phyloP scores from a whole-genome alignment of 2,797 vertebrate genomes.

The Oreortyx pictus region DNA sequence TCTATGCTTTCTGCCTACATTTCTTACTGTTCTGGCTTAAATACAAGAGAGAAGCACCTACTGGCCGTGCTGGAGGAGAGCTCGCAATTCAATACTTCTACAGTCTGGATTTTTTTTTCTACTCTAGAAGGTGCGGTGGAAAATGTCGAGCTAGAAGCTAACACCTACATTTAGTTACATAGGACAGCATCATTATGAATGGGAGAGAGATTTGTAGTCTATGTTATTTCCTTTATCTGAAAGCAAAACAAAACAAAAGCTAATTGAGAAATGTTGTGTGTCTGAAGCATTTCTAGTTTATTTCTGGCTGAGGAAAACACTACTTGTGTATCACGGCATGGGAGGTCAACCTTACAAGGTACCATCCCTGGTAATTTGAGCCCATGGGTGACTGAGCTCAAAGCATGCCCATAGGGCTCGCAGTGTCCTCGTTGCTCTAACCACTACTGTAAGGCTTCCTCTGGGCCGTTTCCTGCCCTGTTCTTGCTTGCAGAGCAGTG shows the following conservation, averaged over 20 bases:
- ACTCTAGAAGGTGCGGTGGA: background rate
- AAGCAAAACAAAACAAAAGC: constrained; percentile 26
- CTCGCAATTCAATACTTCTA: background rate
- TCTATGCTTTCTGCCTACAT: constrained; percentile 17
- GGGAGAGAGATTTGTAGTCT: background rate
- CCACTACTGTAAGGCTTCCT: background rate
- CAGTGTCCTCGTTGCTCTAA: background rate
- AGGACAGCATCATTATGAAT: background rate
- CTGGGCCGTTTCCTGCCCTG: background rate
- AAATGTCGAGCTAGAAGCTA: constrained; percentile 30
- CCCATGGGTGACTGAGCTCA: background rate
- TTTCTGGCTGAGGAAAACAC: constrained; percentile 28
- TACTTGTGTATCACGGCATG: background rate
- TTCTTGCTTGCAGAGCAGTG: background rate
- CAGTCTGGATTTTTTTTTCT: background rate
- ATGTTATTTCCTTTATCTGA: constrained; percentile 21
- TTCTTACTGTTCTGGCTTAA: constrained; percentile 52
- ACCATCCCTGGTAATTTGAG: background rate
- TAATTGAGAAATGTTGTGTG: background rate
- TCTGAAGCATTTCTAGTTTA: constrained; percentile 24
- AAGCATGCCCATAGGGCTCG: rapidly evolving
- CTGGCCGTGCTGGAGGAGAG: background rate
- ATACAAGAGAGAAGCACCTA: background rate
- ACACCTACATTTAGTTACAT: constrained; percentile 27
- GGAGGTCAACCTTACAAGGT: background rate